These are phyloP conservation scores for Corvus moneduloides DNA, from an alignment of 2,113 vertebrate genomes.

Conservation along the genomic window DNA sequence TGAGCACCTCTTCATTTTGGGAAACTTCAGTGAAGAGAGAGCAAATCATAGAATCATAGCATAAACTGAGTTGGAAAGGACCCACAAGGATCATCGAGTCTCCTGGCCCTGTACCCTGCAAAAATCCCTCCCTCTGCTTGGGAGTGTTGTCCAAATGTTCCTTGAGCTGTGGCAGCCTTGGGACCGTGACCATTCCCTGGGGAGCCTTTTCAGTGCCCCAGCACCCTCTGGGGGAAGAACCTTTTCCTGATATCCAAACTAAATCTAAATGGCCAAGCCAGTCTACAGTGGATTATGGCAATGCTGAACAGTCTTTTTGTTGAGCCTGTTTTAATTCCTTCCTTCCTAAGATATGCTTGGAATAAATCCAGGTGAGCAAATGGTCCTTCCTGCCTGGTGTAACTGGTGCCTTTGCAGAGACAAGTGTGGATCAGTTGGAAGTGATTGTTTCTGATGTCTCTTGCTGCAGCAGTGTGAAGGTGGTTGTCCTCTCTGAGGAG, in stretches of 20 bases:
- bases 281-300: background rate
- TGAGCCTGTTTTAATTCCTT: background rate
- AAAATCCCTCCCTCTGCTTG: background rate
- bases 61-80: background rate
- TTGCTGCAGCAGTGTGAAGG: background rate
- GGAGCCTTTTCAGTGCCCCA: background rate
- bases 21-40: background rate
- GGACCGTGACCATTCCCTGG: background rate
- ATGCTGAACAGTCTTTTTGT: background rate
- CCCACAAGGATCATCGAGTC: background rate
- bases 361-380: background rate
- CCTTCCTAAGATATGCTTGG: background rate
- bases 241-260: background rate
- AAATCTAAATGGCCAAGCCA: background rate
- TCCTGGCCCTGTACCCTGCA: background rate
- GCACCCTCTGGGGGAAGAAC: background rate
- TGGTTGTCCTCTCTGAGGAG: background rate
- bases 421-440: background rate
- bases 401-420: background rate
- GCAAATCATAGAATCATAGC: background rate
- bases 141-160: fast-evolving
- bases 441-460: background rate
- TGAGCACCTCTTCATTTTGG: background rate
- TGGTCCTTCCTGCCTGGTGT: background rate
- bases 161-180: background rate